Evolutionary conservation across 2,888 invertebrate genomes (phyloP), one percentile per base, ranked within the genome.

Genomic region (Nebria brevicollis): DNA sequence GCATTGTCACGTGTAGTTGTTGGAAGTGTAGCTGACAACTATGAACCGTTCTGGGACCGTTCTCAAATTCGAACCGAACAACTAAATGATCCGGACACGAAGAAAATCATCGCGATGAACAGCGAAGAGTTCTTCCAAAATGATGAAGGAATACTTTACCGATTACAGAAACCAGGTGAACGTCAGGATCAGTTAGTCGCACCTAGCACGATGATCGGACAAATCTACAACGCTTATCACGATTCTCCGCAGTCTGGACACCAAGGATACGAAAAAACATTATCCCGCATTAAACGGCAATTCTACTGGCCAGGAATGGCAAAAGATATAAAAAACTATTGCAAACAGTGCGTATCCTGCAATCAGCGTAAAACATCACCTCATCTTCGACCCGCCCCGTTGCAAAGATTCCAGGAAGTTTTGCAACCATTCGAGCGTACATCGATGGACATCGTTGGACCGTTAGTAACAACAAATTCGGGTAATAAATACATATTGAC

Each of bases 401-500:
- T 85, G 26, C 85, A 85, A 74, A 72, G 54, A n/a, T 83, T 85
- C 66, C 83, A 84, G 3, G n/a, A n/a, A n/a, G n/a, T n/a, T n/a
- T n/a, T n/a, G n/a, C n/a, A n/a, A n/a, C n/a, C 85, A 7, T 85
- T 85, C 76, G 83, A 85, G 66, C 72, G 84, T 20, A 82, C 83
- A 4, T 77, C 83, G 13, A 81, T 86, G 83, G 85, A 86, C 73
- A 83, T 87, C 13, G 85, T 85, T 1, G 86, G 86, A 8, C 86
- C 85, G 1, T 76, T 86, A 20, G 81, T 82, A 3, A 82, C 75
- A 2, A 84, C 85, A 8, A 5, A 75, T 1, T 66, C 74, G 3
- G 85, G 85, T 41, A 85, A 85, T 77, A 83, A 83, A 66, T 87
- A 86, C 74, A 77, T 86, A n/a, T 65, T 86, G 2, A 87, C 87